Percentiles rank a stretch among this genome's conserved stretches.
Evolutionary conservation across 2,888 invertebrate genomes (phyloP).

Genomic region (Campaea margaritaria): DNA sequence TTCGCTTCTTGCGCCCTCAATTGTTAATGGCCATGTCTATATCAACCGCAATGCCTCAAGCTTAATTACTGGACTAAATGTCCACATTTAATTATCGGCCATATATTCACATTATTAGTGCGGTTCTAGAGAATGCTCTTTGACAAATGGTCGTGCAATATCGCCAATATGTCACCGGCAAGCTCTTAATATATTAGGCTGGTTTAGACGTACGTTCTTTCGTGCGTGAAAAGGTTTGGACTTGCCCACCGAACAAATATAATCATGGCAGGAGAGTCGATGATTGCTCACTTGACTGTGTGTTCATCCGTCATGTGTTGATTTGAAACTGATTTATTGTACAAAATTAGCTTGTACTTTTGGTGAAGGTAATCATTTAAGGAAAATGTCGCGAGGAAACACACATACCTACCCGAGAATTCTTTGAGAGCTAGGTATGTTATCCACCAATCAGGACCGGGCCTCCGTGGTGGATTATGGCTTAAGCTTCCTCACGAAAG

Average conservation of each 20-base stretch:
- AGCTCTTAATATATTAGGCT: slow-evolving; percentile 27
- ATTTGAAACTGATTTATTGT: too few species aligned
- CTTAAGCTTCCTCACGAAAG: too few species aligned
- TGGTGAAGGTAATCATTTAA: too few species aligned
- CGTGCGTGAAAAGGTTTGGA: slow-evolving; percentile 2
- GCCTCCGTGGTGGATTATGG: too few species aligned
- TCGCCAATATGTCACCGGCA: slow-evolving; percentile 57
- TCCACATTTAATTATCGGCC: slow-evolving; percentile 62
- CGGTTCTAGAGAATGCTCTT: slow-evolving; percentile 61
- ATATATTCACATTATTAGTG: slow-evolving; percentile 69
- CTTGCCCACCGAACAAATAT: neutral
- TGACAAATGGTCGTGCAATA: slow-evolving; percentile 74
- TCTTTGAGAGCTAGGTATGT: too few species aligned
- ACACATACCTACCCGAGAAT: too few species aligned
- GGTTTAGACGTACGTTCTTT: slow-evolving; percentile 9
- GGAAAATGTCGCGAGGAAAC: too few species aligned
- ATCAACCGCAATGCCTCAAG: slow-evolving; percentile 35
- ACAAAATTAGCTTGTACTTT: too few species aligned
- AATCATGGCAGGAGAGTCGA: too few species aligned
- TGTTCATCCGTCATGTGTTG: too few species aligned
- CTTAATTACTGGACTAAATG: slow-evolving; percentile 43
- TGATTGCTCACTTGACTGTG: too few species aligned
- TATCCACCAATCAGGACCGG: too few species aligned
- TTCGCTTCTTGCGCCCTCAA: neutral
- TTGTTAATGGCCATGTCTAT: slow-evolving; percentile 32